Conservation (phyloP, 2,888 invertebrate genomes). For the Oconnorella tubifera region DNA sequence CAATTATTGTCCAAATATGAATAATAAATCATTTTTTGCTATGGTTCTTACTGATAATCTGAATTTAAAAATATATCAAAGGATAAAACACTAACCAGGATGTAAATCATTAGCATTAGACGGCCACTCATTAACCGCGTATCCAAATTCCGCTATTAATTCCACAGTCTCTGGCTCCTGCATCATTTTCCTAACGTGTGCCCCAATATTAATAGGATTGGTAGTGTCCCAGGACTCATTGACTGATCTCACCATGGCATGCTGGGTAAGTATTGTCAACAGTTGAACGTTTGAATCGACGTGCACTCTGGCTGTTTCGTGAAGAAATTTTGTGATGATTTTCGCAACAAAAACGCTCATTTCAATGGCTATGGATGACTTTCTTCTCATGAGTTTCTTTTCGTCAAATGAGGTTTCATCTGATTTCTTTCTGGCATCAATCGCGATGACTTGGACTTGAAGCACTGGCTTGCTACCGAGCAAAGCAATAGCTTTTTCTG, state of each 20-base stretch:
- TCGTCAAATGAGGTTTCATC: too few relatives aligned
- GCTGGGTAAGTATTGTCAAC: not conserved
- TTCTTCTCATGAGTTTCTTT: not conserved
- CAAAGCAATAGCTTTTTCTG: too few relatives aligned
- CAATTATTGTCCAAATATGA: too few relatives aligned
- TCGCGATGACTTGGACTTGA: too few relatives aligned
- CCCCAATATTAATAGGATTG: not conserved
- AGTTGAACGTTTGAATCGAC: not conserved
- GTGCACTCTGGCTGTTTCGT: not conserved
- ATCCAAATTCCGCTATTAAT: not conserved
- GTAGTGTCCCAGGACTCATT: not conserved
- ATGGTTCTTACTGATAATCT: too few relatives aligned
- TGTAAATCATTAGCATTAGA: not conserved
- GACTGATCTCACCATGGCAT: not conserved
- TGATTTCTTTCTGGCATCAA: too few relatives aligned
- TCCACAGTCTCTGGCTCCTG: not conserved
- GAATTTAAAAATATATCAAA: not conserved
- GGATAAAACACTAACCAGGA: too few relatives aligned
- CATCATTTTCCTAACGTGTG: not conserved
- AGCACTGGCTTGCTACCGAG: too few relatives aligned
- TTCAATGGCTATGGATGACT: not conserved
- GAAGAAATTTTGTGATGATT: not conserved
- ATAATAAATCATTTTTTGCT: too few relatives aligned
- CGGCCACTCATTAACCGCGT: not conserved
- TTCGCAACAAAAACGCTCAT: constrained; percentile 1